These are phyloP conservation scores for Agapornis roseicollis DNA, from an alignment of 2,113 vertebrate species.

Conservation along the genomic window DNA sequence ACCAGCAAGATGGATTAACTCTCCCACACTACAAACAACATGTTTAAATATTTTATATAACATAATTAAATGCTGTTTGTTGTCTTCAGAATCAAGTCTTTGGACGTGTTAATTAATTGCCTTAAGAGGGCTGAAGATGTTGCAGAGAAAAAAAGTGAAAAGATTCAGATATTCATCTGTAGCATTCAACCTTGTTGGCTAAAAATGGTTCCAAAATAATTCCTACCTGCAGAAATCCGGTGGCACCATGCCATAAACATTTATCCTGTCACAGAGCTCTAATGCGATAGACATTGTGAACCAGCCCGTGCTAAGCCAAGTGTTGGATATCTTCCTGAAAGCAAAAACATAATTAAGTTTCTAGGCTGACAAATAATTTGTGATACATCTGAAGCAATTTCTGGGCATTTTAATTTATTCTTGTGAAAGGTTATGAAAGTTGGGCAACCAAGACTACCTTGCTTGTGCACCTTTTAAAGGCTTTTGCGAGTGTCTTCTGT, in stretches of 20 bases:
- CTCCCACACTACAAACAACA: conserved; percentile 64
- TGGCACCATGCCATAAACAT: conserved; percentile 97
- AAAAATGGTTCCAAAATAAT: conserved; percentile 38
- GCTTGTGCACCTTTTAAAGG: not conserved
- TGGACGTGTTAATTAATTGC: conserved; percentile 64
- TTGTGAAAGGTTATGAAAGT: conserved; percentile 23
- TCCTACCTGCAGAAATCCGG: conserved; percentile 98
- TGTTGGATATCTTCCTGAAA: conserved; percentile 95
- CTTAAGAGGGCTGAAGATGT: conserved; percentile 46
- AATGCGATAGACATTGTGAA: conserved; percentile 98
- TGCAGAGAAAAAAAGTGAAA: conserved; percentile 6
- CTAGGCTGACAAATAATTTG: conserved; percentile 34
- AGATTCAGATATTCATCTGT: conserved; percentile 54
- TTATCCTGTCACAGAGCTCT: conserved; percentile 95
- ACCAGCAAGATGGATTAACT: conserved; percentile 72
- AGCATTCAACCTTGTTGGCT: not conserved
- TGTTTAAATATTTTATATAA: conserved; percentile 70
- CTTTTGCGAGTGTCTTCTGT: not conserved
- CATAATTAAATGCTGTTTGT: conserved; percentile 71
- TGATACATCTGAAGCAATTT: conserved; percentile 16
- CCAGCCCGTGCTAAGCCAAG: conserved; percentile 99
- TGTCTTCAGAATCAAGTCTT: conserved; percentile 63
- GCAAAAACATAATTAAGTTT: conserved; percentile 67
- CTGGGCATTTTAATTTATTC: not conserved
- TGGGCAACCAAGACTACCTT: not conserved